A percentile compares a stretch with the other conserved stretches of the same genome.
phyloP scores from a whole-genome alignment of 2,797 vertebrate species.

The Periparus ater region DNA sequence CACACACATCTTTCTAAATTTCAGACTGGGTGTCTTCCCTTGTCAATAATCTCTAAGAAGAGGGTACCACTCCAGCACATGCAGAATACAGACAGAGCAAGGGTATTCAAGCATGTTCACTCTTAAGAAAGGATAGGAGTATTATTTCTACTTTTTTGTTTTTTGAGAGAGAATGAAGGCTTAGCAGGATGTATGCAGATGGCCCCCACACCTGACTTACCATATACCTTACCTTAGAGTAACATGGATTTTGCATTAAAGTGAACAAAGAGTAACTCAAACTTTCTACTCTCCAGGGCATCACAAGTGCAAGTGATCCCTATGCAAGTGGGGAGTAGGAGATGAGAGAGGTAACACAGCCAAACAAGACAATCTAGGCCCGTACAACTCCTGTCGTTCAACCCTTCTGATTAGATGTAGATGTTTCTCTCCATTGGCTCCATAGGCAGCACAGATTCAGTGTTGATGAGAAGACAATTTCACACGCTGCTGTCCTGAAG shows the following conservation, averaged over 20 bases:
- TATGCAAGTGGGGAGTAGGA: not conserved
- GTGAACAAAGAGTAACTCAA: not conserved
- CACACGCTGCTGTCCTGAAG: not conserved
- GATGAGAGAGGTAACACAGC: not conserved
- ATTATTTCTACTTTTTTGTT: not conserved
- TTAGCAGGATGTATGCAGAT: not conserved
- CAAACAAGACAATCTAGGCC: not conserved
- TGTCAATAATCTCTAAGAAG: not conserved
- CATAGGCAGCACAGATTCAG: not conserved
- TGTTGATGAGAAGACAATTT: not conserved
- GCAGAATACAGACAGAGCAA: not conserved
- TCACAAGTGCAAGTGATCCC: not conserved
- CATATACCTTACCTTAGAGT: not conserved
- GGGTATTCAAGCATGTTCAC: not conserved
- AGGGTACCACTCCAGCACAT: not conserved
- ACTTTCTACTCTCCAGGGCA: not conserved
- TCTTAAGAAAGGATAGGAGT: not conserved
- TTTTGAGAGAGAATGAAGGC: not conserved
- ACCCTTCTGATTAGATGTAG: not conserved
- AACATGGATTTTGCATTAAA: not conserved
- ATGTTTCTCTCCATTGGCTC: not conserved
- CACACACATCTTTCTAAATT: not conserved
- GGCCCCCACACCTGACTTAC: not conserved
- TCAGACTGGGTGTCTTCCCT: not conserved
- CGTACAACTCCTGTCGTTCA: not conserved